Percentiles rank a stretch among this genome's conserved stretches.
These are phyloP conservation scores for Fistularia tabacaria DNA, from an alignment of 2,797 vertebrate genomes.

Conservation along the genomic window DNA sequence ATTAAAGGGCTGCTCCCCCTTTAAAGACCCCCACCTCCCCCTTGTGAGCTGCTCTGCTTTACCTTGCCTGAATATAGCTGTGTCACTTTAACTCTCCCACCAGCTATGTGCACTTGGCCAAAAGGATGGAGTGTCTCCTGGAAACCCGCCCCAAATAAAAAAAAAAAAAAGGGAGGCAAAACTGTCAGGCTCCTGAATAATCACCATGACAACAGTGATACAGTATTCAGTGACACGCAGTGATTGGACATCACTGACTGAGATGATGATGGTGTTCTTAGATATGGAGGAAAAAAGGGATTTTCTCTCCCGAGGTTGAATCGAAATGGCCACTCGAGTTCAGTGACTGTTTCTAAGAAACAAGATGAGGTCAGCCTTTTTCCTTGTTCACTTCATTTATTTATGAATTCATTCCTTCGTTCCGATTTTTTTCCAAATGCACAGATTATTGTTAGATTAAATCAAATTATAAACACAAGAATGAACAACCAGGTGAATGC, in stretches of 20 bases:
- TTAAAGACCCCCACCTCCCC: constrained; percentile 43
- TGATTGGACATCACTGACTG: constrained; percentile 29
- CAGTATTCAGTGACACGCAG: constrained; percentile 7
- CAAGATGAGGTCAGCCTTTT: no score
- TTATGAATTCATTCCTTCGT: no score
- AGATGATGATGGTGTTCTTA: not conserved
- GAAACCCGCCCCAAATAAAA: constrained; percentile 2
- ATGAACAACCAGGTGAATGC: no score
- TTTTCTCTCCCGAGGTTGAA: no score
- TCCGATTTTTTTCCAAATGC: no score
- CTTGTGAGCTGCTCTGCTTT: constrained; percentile 67
- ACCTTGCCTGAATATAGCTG: constrained; percentile 52
- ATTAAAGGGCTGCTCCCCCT: not conserved
- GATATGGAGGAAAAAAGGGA: not conserved
- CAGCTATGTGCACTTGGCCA: constrained; percentile 33
- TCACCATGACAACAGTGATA: constrained; percentile 33
- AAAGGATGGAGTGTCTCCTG: constrained; percentile 26
- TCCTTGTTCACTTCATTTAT: no score
- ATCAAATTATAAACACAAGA: no score
- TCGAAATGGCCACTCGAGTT: no score
- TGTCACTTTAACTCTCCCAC: constrained; percentile 65
- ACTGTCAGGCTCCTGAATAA: constrained; percentile 20
- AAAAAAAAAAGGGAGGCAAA: no score
- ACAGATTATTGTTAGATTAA: no score
- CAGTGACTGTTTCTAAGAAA: no score